Percentiles rank a stretch among this genome's conserved stretches.
Conservation (phyloP, 1,140 invertebrate species). For the Zaprionus davidi region DNA sequence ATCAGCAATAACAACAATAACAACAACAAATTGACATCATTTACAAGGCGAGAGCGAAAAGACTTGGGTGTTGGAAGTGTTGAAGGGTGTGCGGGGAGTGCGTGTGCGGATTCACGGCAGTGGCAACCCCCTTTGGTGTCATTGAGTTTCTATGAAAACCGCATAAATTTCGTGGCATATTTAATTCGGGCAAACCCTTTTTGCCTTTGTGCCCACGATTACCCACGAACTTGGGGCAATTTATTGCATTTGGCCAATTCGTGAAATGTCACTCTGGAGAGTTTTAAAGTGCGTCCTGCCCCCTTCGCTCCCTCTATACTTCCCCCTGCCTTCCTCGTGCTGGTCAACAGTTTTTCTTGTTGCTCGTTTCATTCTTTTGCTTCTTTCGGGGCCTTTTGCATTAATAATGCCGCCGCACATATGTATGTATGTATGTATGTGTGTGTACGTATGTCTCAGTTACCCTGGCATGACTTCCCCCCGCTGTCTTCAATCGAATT, state of each 20-base stretch:
- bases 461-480: background rate
- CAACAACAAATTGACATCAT: constrained; percentile 71
- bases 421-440: constrained; percentile 15
- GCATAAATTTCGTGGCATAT: constrained; percentile 73
- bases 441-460: constrained; percentile 23
- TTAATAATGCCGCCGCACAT: constrained; percentile 77
- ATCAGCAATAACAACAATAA: constrained; percentile 51
- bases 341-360: constrained; percentile 19
- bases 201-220: background rate
- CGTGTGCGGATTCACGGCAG: background rate
- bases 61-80: background rate
- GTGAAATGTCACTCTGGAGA: constrained; percentile 83
- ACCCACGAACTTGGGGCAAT: constrained; percentile 43
- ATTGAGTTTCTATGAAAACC: constrained; percentile 77
- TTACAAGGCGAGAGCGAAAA: constrained; percentile 49
- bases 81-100: background rate
- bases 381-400: constrained; percentile 43
- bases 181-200: constrained; percentile 58
- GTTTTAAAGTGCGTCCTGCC: constrained; percentile 62
- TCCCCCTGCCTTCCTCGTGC: background rate
- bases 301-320: background rate
- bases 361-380: constrained; percentile 17
- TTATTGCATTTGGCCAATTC: constrained; percentile 82
- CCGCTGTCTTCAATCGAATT: background rate
- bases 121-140: constrained; percentile 65